Evolutionary conservation across 2,113 vertebrate species (phyloP), one percentile per base, ranked within the genome.

Genomic region (Shinisaurus crocodilurus): DNA sequence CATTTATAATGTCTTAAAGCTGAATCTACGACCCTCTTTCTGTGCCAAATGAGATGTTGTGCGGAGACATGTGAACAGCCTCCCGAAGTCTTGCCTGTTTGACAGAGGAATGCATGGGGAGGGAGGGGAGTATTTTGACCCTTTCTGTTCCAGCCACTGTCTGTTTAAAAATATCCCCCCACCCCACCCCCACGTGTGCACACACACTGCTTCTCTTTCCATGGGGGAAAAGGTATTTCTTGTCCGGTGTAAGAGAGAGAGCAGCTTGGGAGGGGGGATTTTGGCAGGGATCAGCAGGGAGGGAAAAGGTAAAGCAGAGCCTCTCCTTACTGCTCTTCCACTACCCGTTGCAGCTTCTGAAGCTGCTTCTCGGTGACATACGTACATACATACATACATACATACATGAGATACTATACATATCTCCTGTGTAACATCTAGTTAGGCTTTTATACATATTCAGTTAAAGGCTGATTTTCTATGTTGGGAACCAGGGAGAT

Each of bases 391-490:
- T 32, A 13, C 23, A 77, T 45, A 54, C 5, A 40, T 5, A 67
- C 29, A 45, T 32, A 5, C 23, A 43, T 25, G 82, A 67, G 13
- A 29, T 12, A 0, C 32, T 23, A 6, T 7, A 60, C 50, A 3
- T 18, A 57, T 60, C 34, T 12, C 57, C 82, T 40, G 25, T 25
- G 18, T 13, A 65, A 37, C 29, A 34, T 57, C 48, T 54, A 15
- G 12, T 20, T 23, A 37, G 54, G 54, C 29, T 40, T 34, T 69
- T 70, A 70, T 72, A 9, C n/a, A 60, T 27, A 43, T 63, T 29
- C 87, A n/a, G 43, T 23, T 48, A 74, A 74, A 86, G 69, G 50
- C 45, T 86, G 87, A 25, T 72, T 32, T 79, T 81, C 76, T 81
- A 3, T 34, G 34, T 4, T 12, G 8, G 27, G 12, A 57, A 2